Evolutionary conservation across 2,113 vertebrate species (phyloP).

Genomic region (Dasyurus viverrinus): DNA sequence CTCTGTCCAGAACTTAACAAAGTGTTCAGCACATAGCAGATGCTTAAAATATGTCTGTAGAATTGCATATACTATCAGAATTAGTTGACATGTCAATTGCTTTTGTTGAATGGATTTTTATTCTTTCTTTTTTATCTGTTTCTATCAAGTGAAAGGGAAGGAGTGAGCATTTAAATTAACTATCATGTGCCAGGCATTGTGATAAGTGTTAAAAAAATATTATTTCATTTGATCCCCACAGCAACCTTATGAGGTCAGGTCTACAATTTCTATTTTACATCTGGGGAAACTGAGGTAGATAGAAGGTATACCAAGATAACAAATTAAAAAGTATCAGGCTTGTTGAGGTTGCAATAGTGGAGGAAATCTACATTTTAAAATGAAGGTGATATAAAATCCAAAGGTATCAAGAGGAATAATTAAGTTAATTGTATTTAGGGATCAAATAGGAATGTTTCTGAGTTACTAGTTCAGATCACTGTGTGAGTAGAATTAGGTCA

Average conservation of each 20-base stretch:
- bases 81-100: neutral
- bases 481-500: neutral
- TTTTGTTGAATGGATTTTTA: neutral
- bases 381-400: neutral
- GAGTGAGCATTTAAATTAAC: neutral
- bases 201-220: too few relatives aligned
- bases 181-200: neutral
- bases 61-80: neutral
- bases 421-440: neutral
- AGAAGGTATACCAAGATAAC: neutral
- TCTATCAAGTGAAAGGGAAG: neutral
- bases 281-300: neutral
- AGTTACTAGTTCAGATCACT: neutral
- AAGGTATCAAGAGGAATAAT: neutral
- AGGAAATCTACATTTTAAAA: neutral
- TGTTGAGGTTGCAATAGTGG: neutral
- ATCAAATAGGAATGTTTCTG: neutral
- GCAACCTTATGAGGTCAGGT: too few relatives aligned
- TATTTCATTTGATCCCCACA: too few relatives aligned
- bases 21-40: neutral
- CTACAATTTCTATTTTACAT: neutral
- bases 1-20: neutral
- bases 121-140: neutral
- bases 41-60: neutral
- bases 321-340: neutral